phyloP scores from a whole-genome alignment of 92 coral and sea anemone species.

The Palythoa caribaeorum region DNA sequence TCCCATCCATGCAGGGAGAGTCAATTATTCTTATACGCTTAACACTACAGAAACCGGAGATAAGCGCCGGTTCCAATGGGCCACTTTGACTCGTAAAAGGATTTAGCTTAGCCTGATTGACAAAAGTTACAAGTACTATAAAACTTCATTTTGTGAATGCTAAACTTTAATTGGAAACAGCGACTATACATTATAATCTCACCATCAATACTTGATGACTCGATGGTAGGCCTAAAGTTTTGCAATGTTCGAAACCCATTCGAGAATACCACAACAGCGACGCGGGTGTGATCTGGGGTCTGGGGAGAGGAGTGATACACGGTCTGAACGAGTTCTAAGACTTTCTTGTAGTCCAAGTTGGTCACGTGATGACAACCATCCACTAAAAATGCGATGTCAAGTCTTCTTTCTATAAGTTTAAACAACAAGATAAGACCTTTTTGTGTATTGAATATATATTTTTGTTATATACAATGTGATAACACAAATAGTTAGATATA shows the following conservation, averaged over 20 bases:
- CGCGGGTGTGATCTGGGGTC: slow-evolving; percentile 53
- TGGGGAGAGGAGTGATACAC: slow-evolving; percentile 62
- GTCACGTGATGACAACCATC: slow-evolving; percentile 75
- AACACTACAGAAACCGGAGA: too few relatives aligned
- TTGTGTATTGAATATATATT: background rate
- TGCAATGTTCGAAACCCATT: slow-evolving; percentile 62
- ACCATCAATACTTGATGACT: slow-evolving; percentile 45
- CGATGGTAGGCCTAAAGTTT: slow-evolving; percentile 47
- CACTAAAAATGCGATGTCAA: slow-evolving; percentile 72
- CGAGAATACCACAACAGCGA: slow-evolving; percentile 72
- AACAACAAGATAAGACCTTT: background rate
- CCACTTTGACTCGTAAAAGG: too few relatives aligned
- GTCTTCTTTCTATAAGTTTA: slow-evolving; percentile 56
- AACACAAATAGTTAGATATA: too few relatives aligned
- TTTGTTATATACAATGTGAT: background rate
- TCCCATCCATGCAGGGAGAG: too few relatives aligned
- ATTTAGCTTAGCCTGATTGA: background rate
- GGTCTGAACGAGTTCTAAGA: slow-evolving; percentile 58
- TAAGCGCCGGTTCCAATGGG: too few relatives aligned
- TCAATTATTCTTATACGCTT: too few relatives aligned
- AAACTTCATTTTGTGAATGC: background rate
- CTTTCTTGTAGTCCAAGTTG: slow-evolving; percentile 60
- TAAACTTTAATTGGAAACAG: too few relatives aligned
- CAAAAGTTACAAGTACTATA: background rate
- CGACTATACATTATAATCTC: background rate